Base-by-base conservation (phyloP, 92 coral and sea anemone genomes). In the Parazoanthus atlanticus region DNA sequence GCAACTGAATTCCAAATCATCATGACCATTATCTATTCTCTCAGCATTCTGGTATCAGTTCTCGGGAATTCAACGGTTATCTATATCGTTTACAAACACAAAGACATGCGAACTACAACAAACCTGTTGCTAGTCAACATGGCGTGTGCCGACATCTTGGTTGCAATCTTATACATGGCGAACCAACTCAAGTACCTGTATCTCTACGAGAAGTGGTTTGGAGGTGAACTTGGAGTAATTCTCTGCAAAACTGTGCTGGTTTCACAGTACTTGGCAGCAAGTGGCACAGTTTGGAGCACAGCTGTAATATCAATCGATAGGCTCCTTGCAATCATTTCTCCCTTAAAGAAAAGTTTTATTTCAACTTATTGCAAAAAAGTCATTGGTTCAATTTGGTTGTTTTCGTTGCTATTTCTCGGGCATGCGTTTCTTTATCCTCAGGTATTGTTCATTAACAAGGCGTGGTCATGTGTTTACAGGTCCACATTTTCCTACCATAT, bases 271-370 rank as follows among this genome's bases (percentile, higher is more conserved):
- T 19, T 76, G 11, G 16, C 81, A 25, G 81, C 81, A 9, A 12
- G 16, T 41, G 6, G 54, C 58, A 6, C 81, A 76, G 30, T 76
- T 76, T 76, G 81, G 81, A 76, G 81, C 54, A 41, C 61, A 40
- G 58, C 52, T 41, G 81, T 41, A 41, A 76, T 76, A 76, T 76
- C 81, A 23, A 12, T 76, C 29, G 81, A 76, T 46, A 76, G 81
- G 30, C 81, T 76, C 56, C 61, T 76, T 41, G 81, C 81, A 36
- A 46, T n/a, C 17, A 76, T 43, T 1, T 76, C 38, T 32, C 78
- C 78, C 78, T 16, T 32, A 21, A 73, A 73, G 11, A 41, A 73
- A 73, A 73, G 43, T 73, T 73, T 73, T 6, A 73, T 32, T 73
- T 73, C 78, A 31, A 13, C 21, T 31, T 21, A 32, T 30, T 73